A percentile compares a stretch with the other conserved stretches of the same genome.
Conservation (phyloP, 2,888 invertebrate species). For the Idaea biselata region DNA sequence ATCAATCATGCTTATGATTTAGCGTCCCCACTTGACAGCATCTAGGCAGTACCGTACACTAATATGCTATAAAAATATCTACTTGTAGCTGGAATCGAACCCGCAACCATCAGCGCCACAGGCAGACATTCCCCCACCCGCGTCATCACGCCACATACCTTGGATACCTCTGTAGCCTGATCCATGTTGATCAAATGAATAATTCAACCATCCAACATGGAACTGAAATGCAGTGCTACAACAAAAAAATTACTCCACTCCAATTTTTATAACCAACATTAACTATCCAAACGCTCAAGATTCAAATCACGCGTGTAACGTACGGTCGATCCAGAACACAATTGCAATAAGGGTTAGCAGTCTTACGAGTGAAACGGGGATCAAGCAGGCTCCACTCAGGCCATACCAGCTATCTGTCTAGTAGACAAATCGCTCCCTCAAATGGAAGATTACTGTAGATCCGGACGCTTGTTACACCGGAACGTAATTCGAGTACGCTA, state of each 20-base stretch:
- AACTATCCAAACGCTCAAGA: not conserved
- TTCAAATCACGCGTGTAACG: conserved; percentile 1
- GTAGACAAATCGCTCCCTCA: conserved; percentile 73
- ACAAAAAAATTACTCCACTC: not conserved
- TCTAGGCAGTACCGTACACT: too few relatives aligned
- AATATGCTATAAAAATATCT: too few relatives aligned
- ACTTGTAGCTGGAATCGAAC: too few relatives aligned
- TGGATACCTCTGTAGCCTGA: too few relatives aligned
- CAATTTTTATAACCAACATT: conserved; percentile 1
- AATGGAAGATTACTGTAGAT: conserved; percentile 67
- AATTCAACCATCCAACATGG: too few relatives aligned
- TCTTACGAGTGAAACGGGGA: conserved; percentile 29
- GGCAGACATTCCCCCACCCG: too few relatives aligned
- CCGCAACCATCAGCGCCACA: too few relatives aligned
- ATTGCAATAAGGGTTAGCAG: conserved; percentile 23
- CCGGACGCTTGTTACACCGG: conserved; percentile 31
- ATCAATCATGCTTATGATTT: too few relatives aligned
- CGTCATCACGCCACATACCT: too few relatives aligned
- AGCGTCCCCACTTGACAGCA: too few relatives aligned
- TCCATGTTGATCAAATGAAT: too few relatives aligned
- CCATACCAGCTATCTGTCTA: conserved; percentile 58
- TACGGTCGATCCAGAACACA: conserved; percentile 1
- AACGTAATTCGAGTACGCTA: conserved; percentile 11
- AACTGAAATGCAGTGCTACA: not conserved
- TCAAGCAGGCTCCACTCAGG: conserved; percentile 39